A percentile compares a stretch with the other conserved stretches of the same genome.
These are phyloP conservation scores for Sarotherodon lohbergeri DNA, from an alignment of 2,113 vertebrate species.

Conservation along the genomic window DNA sequence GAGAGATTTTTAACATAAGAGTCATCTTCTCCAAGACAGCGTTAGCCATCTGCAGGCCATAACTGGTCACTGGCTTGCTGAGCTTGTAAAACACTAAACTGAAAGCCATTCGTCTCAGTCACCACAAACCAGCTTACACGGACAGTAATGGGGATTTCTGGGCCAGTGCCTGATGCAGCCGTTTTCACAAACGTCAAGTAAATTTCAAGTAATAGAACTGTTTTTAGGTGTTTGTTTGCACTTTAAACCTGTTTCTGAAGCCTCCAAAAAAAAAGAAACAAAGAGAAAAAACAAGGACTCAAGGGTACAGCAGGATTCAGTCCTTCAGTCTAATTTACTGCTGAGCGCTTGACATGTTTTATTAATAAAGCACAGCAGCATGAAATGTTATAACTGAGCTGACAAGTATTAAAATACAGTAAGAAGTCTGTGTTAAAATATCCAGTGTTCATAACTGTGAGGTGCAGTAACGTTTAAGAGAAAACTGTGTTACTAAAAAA, in stretches of 20 bases:
- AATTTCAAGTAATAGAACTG: not conserved
- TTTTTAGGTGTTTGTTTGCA: not conserved
- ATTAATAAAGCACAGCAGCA: not conserved
- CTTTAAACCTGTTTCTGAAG: not conserved
- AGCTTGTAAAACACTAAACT: constrained; percentile 31
- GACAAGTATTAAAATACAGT: constrained; percentile 14
- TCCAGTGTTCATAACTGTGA: not conserved
- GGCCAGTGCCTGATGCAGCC: not conserved
- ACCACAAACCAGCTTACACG: not conserved
- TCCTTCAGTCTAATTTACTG: constrained; percentile 6
- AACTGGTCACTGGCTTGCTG: constrained; percentile 39
- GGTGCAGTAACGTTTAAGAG: not conserved
- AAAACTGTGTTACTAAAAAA: not conserved
- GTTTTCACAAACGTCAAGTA: not conserved
- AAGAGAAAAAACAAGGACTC: not conserved
- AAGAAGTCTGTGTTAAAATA: not conserved
- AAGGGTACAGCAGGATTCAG: not conserved
- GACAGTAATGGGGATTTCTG: constrained; percentile 23
- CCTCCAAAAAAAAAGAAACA: not conserved
- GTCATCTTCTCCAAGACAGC: not conserved
- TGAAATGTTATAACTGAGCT: not conserved
- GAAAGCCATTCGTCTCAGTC: constrained; percentile 37
- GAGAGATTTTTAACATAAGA: not conserved
- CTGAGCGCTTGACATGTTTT: constrained; percentile 32
- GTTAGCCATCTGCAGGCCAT: not conserved